Evolutionary conservation across 2,797 vertebrate species (phyloP).

Genomic region (Babyrousa celebensis): DNA sequence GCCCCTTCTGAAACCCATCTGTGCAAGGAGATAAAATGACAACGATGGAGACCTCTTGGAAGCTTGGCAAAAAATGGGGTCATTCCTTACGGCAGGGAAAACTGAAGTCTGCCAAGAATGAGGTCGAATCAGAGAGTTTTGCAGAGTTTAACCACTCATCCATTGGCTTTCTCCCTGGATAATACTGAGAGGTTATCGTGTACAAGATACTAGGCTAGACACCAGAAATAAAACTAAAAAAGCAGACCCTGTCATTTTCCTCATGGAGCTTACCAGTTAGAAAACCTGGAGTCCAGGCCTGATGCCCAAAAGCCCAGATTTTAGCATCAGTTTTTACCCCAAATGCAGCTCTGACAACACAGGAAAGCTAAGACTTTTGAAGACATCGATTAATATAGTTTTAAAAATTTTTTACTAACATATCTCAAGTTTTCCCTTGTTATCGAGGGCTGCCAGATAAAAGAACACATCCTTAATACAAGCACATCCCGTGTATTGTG

Average conservation of each 20-base stretch:
- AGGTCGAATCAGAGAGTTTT: background rate
- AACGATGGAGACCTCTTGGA: background rate
- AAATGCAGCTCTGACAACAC: background rate
- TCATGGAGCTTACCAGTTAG: background rate
- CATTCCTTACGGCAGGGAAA: background rate
- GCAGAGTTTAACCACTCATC: background rate
- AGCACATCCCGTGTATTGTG: background rate
- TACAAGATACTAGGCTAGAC: background rate
- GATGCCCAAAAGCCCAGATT: background rate
- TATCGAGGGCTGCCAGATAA: background rate
- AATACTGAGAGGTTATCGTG: background rate
- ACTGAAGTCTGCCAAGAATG: background rate
- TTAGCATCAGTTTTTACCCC: background rate
- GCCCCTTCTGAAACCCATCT: background rate
- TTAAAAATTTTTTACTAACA: background rate
- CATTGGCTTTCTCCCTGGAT: background rate
- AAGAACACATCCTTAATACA: background rate
- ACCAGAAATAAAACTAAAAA: background rate
- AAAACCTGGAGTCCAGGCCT: background rate
- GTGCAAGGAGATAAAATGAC: background rate
- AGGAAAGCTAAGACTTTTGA: conserved; percentile 8
- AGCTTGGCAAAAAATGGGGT: background rate
- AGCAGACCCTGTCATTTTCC: background rate
- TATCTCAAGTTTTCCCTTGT: conserved; percentile 19
- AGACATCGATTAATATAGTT: background rate